These are phyloP conservation scores for Candidula unifasciata DNA, from an alignment of 2,888 invertebrate genomes.

Conservation along the genomic window DNA sequence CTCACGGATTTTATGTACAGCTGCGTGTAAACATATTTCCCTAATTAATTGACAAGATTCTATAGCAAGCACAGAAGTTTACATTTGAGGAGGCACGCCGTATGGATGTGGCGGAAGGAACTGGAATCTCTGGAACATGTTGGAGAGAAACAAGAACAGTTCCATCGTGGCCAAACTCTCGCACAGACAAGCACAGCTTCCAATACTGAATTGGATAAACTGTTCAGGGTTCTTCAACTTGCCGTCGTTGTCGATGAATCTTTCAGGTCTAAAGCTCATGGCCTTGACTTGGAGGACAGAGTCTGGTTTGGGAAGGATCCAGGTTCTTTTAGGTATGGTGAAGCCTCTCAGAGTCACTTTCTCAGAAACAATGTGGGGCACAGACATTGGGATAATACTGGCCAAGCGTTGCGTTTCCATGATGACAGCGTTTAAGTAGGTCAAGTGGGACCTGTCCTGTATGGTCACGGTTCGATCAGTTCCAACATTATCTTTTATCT, in stretches of 20 bases:
- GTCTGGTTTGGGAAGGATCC: neutral
- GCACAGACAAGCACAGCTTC: neutral
- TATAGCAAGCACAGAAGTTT: no score
- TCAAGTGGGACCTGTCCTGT: no score
- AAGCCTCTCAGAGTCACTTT: neutral
- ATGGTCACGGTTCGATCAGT: no score
- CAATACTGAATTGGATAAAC: neutral
- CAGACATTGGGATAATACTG: neutral
- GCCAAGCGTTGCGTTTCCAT: no score
- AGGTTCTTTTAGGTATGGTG: neutral
- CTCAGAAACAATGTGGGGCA: neutral
- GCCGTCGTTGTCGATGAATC: constrained; percentile 57
- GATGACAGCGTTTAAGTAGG: no score
- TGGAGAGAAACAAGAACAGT: neutral
- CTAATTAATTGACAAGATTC: no score
- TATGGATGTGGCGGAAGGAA: no score
- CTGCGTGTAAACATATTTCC: no score
- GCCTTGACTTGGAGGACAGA: neutral
- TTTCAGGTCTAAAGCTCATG: constrained; percentile 52
- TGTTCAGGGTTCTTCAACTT: no score
- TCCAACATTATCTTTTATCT: constrained; percentile 71
- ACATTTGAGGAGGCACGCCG: no score
- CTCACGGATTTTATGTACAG: no score
- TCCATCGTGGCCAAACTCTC: constrained; percentile 7
- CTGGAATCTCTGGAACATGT: no score